phyloP scores from a whole-genome alignment of 1,140 invertebrate genomes.

The Drosophila busckii region DNA sequence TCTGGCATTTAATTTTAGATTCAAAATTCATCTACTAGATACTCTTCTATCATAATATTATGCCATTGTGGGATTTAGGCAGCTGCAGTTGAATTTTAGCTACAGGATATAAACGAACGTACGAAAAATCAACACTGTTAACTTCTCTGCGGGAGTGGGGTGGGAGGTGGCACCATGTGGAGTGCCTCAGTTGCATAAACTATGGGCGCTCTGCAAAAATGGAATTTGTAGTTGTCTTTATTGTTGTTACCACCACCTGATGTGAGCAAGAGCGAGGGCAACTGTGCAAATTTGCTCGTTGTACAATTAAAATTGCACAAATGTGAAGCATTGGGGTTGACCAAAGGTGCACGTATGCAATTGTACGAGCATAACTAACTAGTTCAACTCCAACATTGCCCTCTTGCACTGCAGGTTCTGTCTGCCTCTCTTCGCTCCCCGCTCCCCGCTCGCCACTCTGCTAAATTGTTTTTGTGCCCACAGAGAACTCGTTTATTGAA shows the following conservation, averaged over 20 bases:
- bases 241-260: slow-evolving; percentile 17
- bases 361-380: slow-evolving; percentile 57
- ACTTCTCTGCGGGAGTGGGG: slow-evolving; percentile 1
- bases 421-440: neutral
- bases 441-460: slow-evolving; percentile 2
- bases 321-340: slow-evolving; percentile 22
- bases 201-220: slow-evolving; percentile 31
- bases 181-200: slow-evolving; percentile 31
- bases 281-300: slow-evolving; percentile 36
- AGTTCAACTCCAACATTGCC: slow-evolving; percentile 16
- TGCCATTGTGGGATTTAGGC: no score
- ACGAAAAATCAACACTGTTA: slow-evolving; percentile 35
- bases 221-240: slow-evolving; percentile 32
- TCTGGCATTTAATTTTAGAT: no score
- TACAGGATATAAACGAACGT: slow-evolving; percentile 4
- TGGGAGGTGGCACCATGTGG: slow-evolving; percentile 6
- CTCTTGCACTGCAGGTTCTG: neutral
- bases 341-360: slow-evolving; percentile 47
- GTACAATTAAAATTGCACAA: slow-evolving; percentile 56
- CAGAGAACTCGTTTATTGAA: slow-evolving; percentile 63
- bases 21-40: no score
- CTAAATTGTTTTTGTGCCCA: slow-evolving; percentile 50
- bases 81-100: no score
- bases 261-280: neutral
- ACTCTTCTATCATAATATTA: no score